These are phyloP conservation scores for Murina feae DNA, from an alignment of 2,113 vertebrate species.

Conservation along the genomic window DNA sequence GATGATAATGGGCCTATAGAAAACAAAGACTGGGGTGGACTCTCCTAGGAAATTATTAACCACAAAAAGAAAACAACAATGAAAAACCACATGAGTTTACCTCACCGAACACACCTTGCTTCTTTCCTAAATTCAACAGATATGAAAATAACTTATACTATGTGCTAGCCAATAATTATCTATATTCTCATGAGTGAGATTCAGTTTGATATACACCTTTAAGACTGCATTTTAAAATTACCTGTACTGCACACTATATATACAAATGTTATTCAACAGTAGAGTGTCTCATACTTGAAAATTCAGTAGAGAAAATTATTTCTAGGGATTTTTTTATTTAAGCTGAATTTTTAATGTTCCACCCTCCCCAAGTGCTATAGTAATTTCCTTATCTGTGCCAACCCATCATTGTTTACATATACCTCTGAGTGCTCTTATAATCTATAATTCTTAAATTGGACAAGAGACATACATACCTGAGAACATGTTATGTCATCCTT, in stretches of 20 bases:
- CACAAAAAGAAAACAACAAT: neutral
- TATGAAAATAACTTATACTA: neutral
- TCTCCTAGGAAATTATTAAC: neutral
- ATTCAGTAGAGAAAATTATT: neutral
- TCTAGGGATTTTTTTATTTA: neutral
- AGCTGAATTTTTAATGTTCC: neutral
- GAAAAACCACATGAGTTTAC: neutral
- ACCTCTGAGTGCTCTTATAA: neutral
- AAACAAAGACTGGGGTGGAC: neutral
- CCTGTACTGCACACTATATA: neutral
- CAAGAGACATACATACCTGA: neutral
- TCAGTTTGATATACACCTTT: neutral
- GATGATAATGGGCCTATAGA: neutral
- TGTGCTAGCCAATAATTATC: neutral
- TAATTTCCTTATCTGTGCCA: neutral
- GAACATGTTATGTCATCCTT: neutral
- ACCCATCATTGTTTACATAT: neutral
- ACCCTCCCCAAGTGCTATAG: neutral
- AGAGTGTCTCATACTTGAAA: conserved; percentile 11
- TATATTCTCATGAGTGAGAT: neutral
- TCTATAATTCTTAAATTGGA: neutral
- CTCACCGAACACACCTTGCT: neutral
- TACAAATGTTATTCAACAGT: conserved; percentile 12
- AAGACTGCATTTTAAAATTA: conserved; percentile 13
- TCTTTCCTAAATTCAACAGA: neutral